Conservation (phyloP, 2,797 vertebrate genomes). For the Ispidina lecontei region DNA sequence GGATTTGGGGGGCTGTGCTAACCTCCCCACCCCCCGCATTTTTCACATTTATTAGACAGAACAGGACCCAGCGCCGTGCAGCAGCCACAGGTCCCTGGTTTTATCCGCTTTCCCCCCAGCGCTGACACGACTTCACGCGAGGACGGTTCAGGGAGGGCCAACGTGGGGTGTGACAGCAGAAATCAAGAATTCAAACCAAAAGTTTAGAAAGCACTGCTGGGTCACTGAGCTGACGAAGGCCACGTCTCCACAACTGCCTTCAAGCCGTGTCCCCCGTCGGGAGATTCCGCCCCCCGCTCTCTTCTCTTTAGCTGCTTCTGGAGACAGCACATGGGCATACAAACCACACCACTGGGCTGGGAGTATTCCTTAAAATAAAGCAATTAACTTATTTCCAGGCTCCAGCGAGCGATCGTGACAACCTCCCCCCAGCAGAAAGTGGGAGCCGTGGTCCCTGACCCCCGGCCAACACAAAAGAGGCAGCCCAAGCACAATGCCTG, state of each 20-base stretch:
- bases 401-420: constrained; percentile 76
- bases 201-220: constrained; percentile 68
- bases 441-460: constrained; percentile 75
- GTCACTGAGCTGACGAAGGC: constrained; percentile 62
- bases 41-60: constrained; percentile 20
- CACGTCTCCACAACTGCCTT: constrained; percentile 68
- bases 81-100: constrained; percentile 42
- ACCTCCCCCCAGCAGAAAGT: constrained; percentile 79
- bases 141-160: constrained; percentile 48
- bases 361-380: constrained; percentile 78
- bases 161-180: constrained; percentile 65
- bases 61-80: not conserved
- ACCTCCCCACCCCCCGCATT: not conserved
- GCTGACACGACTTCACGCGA: constrained; percentile 51
- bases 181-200: constrained; percentile 72
- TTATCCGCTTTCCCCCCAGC: constrained; percentile 44
- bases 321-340: not conserved
- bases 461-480: constrained; percentile 77
- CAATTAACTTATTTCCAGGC: constrained; percentile 84
- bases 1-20: not conserved
- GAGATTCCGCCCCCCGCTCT: not conserved
- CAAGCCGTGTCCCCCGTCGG: constrained; percentile 44
- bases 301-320: not conserved
- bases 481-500: constrained; percentile 80
- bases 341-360: not conserved